phyloP scores from a whole-genome alignment of 2,888 invertebrate genomes.

The Athripsodes cinereus region DNA sequence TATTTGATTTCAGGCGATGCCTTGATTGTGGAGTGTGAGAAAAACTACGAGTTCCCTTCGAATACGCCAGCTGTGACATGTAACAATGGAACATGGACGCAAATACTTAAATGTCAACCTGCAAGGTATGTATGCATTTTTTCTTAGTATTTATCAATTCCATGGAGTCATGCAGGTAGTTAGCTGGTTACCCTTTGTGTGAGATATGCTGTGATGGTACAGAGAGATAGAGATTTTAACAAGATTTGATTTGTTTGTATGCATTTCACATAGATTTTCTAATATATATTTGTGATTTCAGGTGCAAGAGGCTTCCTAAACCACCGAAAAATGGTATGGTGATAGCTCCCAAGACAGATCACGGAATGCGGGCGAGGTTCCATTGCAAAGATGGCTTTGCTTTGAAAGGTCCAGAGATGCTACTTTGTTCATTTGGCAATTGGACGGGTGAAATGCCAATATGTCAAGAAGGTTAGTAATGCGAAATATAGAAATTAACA shows the following conservation, averaged over 20 bases:
- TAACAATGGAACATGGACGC: conserved; percentile 94
- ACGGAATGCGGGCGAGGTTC: conserved; percentile 91
- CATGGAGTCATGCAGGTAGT: too few relatives aligned
- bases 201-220: too few relatives aligned
- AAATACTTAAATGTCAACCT: conserved; percentile 79
- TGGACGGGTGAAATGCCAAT: conserved; percentile 88
- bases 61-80: conserved; percentile 75
- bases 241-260: too few relatives aligned
- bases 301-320: conserved; percentile 78
- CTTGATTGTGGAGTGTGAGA: conserved; percentile 69
- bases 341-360: conserved; percentile 94
- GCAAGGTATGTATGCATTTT: conserved; percentile 54
- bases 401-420: conserved; percentile 69
- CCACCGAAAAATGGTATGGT: conserved; percentile 92
- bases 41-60: conserved; percentile 76
- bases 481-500: background rate
- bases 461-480: conserved; percentile 68
- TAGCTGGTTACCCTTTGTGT: too few relatives aligned
- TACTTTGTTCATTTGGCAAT: conserved; percentile 88
- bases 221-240: too few relatives aligned
- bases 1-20: conserved; percentile 40
- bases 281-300: conserved; percentile 31
- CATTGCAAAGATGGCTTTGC: conserved; percentile 90
- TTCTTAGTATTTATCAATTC: too few relatives aligned
- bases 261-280: too few relatives aligned